phyloP scores from a whole-genome alignment of 2,888 invertebrate species.

The Drymonia ruficornis region DNA sequence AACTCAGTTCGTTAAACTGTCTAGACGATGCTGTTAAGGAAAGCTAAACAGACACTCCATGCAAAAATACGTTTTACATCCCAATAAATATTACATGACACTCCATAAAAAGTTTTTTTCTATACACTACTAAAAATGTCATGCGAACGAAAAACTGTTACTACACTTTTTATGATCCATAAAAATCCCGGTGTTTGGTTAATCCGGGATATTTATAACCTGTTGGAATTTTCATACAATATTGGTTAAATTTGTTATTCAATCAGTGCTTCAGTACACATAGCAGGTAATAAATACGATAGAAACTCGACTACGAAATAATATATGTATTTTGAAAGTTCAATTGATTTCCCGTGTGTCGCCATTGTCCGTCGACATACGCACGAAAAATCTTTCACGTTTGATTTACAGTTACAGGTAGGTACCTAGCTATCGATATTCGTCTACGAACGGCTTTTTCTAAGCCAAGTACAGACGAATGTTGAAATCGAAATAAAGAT shows the following conservation, averaged over 20 bases:
- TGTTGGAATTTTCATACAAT: not conserved
- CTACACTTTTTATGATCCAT: not conserved
- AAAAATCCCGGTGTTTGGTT: conserved; percentile 1
- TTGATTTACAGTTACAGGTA: not conserved
- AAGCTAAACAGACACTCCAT: too few species aligned
- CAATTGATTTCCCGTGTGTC: conserved; percentile 2
- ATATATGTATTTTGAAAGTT: not conserved
- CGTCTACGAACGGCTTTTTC: not conserved
- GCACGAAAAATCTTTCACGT: not conserved
- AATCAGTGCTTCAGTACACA: not conserved
- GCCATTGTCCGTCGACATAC: not conserved
- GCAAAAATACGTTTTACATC: too few species aligned
- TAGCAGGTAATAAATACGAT: not conserved
- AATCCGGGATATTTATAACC: not conserved
- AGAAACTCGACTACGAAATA: too few species aligned
- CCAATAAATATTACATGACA: too few species aligned
- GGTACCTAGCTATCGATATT: not conserved
- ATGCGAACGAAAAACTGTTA: not conserved
- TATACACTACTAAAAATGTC: not conserved
- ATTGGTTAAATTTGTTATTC: not conserved
- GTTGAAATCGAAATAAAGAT: too few species aligned
- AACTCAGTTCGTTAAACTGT: conserved; percentile 27
- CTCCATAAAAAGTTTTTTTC: not conserved
- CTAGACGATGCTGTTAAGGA: not conserved
- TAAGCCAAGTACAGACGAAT: not conserved